These are phyloP conservation scores for Dendrolimus pini DNA, from an alignment of 2,888 invertebrate species.

Conservation along the genomic window DNA sequence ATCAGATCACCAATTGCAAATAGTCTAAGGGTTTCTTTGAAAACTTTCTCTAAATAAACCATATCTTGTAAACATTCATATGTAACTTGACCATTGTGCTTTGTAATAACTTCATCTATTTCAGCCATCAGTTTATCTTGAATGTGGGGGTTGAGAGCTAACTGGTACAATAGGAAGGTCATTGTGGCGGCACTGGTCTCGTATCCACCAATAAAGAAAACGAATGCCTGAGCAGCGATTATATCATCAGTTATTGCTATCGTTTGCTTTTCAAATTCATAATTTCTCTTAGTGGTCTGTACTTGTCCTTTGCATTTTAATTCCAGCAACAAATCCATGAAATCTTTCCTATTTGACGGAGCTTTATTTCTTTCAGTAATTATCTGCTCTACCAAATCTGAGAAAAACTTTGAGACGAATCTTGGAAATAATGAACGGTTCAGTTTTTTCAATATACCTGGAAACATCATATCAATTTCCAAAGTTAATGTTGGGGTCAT, in stretches of 20 bases:
- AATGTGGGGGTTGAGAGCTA: conserved; percentile 44
- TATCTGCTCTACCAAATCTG: conserved; percentile 23
- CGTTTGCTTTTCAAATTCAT: conserved; percentile 8
- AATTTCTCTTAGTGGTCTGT: conserved; percentile 13
- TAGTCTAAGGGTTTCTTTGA: conserved; percentile 52
- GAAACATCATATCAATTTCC: conserved; percentile 37
- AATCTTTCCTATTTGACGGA: conserved; percentile 34
- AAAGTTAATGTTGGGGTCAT: conserved; percentile 8
- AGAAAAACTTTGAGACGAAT: conserved; percentile 24
- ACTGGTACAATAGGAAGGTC: conserved; percentile 38
- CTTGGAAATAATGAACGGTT: conserved; percentile 27
- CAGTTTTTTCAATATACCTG: conserved; percentile 31
- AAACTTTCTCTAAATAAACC: conserved; percentile 47
- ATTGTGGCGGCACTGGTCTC: conserved; percentile 59
- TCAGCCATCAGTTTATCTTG: conserved; percentile 41
- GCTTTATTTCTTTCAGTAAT: conserved; percentile 29
- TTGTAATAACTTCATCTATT: conserved; percentile 34
- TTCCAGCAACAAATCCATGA: conserved; percentile 42
- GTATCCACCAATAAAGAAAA: conserved; percentile 59
- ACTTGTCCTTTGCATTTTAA: conserved; percentile 29
- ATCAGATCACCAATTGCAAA: conserved; percentile 56
- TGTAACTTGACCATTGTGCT: conserved; percentile 36
- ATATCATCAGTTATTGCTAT: conserved; percentile 30
- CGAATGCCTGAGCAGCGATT: conserved; percentile 51
- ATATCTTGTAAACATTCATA: conserved; percentile 50